Conservation (phyloP, 2,888 invertebrate genomes). For the Mimas tiliae region DNA sequence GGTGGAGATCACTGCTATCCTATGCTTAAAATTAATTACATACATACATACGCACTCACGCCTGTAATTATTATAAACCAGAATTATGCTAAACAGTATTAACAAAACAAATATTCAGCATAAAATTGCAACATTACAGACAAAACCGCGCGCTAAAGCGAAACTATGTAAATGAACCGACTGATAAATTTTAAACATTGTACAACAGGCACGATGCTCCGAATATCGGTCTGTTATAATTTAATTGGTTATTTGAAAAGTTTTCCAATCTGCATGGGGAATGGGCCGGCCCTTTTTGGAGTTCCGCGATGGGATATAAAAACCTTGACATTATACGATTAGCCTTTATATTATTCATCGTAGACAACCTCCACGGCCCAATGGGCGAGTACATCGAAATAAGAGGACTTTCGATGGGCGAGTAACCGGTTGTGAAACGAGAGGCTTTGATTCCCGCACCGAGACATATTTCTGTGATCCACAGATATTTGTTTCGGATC, state of each 20-base stretch:
- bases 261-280: conserved; percentile 64
- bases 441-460: too few species aligned
- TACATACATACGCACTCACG: too few species aligned
- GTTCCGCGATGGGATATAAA: neutral
- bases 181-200: conserved; percentile 45
- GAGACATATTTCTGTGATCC: too few species aligned
- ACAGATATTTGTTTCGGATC: too few species aligned
- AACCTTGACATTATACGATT: neutral
- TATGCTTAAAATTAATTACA: too few species aligned
- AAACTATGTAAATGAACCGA: conserved; percentile 38
- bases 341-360: too few species aligned
- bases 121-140: conserved; percentile 18
- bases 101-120: conserved; percentile 36
- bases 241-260: conserved; percentile 62
- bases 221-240: conserved; percentile 41
- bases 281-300: conserved; percentile 36
- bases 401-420: too few species aligned
- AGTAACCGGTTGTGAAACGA: too few species aligned
- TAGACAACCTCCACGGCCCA: too few species aligned
- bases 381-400: too few species aligned
- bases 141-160: conserved; percentile 11
- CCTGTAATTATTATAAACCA: conserved; percentile 1
- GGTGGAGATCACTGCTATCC: too few species aligned
- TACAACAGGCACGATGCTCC: conserved; percentile 27
- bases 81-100: neutral